Evolutionary conservation across 64 coral and sea anemone genomes (phyloP).

Genomic region (Porites australiensis): DNA sequence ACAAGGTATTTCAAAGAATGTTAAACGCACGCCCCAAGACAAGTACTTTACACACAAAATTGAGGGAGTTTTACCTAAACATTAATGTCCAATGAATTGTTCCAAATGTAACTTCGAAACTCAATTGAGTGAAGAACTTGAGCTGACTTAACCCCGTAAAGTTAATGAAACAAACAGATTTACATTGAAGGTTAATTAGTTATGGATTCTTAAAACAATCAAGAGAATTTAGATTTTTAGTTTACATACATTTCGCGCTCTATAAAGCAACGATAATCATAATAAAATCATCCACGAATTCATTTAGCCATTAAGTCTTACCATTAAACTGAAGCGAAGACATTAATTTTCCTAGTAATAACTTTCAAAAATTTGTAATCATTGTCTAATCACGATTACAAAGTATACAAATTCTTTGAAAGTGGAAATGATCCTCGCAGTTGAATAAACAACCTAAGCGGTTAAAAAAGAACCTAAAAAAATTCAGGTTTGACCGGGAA

Average conservation of each 20-base stretch:
- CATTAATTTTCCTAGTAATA: too few species aligned
- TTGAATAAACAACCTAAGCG: too few species aligned
- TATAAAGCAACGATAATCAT: not conserved
- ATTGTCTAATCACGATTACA: too few species aligned
- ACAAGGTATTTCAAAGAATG: not conserved
- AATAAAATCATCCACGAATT: not conserved
- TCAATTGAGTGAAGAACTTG: not conserved
- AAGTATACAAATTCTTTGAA: too few species aligned
- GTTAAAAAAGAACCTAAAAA: too few species aligned
- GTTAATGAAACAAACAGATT: not conserved
- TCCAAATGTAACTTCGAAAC: not conserved
- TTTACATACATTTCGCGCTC: conserved; percentile 30
- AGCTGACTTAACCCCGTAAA: not conserved
- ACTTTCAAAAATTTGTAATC: too few species aligned
- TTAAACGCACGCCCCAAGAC: not conserved
- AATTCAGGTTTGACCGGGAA: too few species aligned
- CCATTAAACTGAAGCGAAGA: too few species aligned
- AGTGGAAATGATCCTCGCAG: too few species aligned
- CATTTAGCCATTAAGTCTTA: too few species aligned
- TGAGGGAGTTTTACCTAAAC: too few species aligned
- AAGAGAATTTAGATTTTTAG: not conserved
- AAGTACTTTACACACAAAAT: not conserved
- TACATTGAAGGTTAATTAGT: not conserved
- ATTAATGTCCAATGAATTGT: too few species aligned
- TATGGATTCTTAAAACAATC: not conserved